Conservation (phyloP, 2,888 invertebrate species). For the Dasypogon diadema region DNA sequence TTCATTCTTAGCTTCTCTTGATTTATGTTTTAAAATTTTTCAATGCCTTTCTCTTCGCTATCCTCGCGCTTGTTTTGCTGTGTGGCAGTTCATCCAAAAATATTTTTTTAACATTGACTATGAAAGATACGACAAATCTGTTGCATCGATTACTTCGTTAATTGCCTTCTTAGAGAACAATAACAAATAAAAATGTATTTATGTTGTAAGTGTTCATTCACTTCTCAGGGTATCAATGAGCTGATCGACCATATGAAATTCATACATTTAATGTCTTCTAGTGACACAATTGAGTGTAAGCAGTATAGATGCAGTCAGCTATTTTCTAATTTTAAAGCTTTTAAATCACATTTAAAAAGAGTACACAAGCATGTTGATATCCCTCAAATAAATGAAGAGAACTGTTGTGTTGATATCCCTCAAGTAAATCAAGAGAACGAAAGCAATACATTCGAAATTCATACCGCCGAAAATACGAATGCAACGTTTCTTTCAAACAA, state of each 20-base stretch:
- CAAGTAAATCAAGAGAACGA: too few species aligned
- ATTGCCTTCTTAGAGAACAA: too few species aligned
- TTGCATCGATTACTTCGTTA: too few species aligned
- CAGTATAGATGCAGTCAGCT: constrained; percentile 46
- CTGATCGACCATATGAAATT: constrained; percentile 46
- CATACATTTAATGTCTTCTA: constrained; percentile 24
- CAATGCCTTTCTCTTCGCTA: background rate
- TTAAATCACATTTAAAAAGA: constrained; percentile 29
- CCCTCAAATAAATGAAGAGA: too few species aligned
- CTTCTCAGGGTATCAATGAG: background rate
- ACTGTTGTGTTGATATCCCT: too few species aligned
- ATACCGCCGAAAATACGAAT: too few species aligned
- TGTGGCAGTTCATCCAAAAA: background rate
- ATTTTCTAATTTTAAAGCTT: constrained; percentile 42
- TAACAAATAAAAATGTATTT: too few species aligned
- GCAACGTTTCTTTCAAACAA: background rate
- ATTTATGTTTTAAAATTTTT: background rate
- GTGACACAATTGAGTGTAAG: constrained; percentile 13
- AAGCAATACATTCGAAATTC: too few species aligned
- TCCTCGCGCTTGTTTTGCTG: background rate
- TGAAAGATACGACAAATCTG: too few species aligned
- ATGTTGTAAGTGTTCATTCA: too few species aligned
- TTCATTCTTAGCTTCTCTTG: background rate
- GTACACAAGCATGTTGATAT: background rate
- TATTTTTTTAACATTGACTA: background rate